Conservation (phyloP, 2,888 invertebrate genomes). For the Tetranychus piercei region DNA sequence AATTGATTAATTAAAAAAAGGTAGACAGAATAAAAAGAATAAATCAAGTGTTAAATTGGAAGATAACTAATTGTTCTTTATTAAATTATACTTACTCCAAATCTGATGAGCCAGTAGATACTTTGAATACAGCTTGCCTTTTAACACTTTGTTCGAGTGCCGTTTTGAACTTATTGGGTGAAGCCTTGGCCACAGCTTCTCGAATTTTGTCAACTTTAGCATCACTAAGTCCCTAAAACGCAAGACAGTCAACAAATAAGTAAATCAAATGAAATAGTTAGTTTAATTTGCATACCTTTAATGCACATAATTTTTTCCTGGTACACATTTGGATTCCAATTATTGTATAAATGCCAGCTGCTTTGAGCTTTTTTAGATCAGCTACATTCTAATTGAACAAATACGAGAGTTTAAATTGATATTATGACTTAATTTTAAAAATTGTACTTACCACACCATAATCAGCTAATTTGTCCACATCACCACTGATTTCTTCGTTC, state of each 20-base stretch:
- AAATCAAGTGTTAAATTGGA: no score
- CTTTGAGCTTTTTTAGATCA: conserved; percentile 57
- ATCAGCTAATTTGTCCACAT: conserved; percentile 4
- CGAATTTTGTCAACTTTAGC: conserved; percentile 60
- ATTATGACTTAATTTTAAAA: background rate
- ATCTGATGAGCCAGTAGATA: conserved; percentile 42
- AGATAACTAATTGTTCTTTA: no score
- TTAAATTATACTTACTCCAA: conserved; percentile 36
- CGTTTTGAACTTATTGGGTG: conserved; percentile 47
- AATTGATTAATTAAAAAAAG: no score
- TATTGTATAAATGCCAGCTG: conserved; percentile 56
- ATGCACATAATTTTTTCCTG: conserved; percentile 47
- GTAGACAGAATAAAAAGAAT: no score
- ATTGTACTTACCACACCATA: conserved; percentile 25
- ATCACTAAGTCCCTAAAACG: conserved; percentile 46
- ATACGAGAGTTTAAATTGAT: background rate
- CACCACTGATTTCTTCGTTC: conserved; percentile 37
- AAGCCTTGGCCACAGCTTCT: conserved; percentile 51
- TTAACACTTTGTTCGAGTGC: conserved; percentile 53
- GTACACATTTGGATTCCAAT: conserved; percentile 64
- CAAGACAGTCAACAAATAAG: no score
- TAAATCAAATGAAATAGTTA: background rate
- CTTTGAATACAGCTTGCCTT: conserved; percentile 50
- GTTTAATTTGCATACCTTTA: conserved; percentile 35
- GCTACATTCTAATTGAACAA: background rate